Percentiles rank a stretch among this genome's conserved stretches.
These are phyloP conservation scores for Sebastes ruberrimus DNA, from an alignment of 2,797 vertebrate genomes.

Conservation along the genomic window DNA sequence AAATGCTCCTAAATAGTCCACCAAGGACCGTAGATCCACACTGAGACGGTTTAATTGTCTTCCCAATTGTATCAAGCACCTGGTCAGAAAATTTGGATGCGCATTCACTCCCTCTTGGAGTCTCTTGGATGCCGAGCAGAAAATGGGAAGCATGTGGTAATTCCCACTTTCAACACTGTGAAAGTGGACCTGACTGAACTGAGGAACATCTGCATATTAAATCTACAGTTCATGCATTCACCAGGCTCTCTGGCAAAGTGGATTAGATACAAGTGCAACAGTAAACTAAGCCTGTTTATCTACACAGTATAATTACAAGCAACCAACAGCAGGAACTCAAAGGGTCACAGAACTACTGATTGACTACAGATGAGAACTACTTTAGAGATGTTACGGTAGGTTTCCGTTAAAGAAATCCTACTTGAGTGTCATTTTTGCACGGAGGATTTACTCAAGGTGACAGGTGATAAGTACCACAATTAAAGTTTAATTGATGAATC, in stretches of 20 bases:
- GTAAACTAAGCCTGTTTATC: background rate
- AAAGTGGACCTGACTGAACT: slow-evolving; percentile 8
- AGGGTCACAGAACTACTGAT: background rate
- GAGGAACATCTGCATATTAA: slow-evolving; percentile 52
- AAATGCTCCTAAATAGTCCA: slow-evolving; percentile 45
- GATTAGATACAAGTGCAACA: background rate
- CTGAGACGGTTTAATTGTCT: slow-evolving; percentile 49
- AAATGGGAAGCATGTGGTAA: slow-evolving; percentile 63
- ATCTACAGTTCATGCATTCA: slow-evolving; percentile 17
- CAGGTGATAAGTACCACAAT: too few species aligned
- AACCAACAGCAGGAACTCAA: background rate
- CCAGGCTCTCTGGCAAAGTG: background rate
- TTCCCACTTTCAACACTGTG: slow-evolving; percentile 30
- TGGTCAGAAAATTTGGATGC: slow-evolving; percentile 61
- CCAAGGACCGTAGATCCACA: slow-evolving; percentile 57
- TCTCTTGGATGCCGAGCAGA: slow-evolving; percentile 53
- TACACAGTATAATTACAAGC: background rate
- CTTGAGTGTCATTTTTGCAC: background rate
- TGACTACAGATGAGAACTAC: background rate
- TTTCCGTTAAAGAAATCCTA: background rate
- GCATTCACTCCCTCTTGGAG: slow-evolving; percentile 45
- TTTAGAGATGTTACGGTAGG: background rate
- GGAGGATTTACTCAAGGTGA: background rate
- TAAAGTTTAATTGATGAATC: too few species aligned
- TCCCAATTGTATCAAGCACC: slow-evolving; percentile 66